These are phyloP conservation scores for Galagoides demidoff DNA, from an alignment of 2,797 vertebrate species.

Conservation along the genomic window DNA sequence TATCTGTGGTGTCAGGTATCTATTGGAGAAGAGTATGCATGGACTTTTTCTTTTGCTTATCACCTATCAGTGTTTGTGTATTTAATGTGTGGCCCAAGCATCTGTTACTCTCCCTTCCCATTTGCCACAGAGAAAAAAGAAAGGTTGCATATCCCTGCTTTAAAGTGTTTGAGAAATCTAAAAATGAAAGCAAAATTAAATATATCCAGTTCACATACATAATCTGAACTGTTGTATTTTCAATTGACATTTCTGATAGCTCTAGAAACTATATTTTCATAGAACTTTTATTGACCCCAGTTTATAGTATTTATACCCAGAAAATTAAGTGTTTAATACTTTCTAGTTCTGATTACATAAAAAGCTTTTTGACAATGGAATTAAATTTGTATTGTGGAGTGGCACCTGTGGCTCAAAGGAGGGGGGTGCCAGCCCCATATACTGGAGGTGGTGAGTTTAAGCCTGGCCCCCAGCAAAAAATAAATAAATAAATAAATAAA, in stretches of 20 bases:
- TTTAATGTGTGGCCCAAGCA: too few relatives aligned
- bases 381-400: background rate
- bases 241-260: background rate
- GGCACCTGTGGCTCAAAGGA: too few relatives aligned
- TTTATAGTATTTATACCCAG: background rate
- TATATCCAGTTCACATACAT: background rate
- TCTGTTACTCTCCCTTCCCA: too few relatives aligned
- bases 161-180: constrained; percentile 33
- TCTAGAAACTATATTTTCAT: background rate
- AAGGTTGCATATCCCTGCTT: background rate
- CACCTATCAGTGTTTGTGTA: too few relatives aligned
- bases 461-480: too few relatives aligned
- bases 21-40: too few relatives aligned
- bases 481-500: background rate
- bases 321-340: constrained; percentile 45
- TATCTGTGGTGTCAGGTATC: too few relatives aligned
- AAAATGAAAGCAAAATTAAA: constrained; percentile 69
- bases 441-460: too few relatives aligned
- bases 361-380: background rate
- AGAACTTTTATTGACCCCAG: background rate
- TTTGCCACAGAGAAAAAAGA: too few relatives aligned
- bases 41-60: too few relatives aligned
- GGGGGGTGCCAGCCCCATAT: too few relatives aligned
- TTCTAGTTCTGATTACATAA: constrained; percentile 50
- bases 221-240: constrained; percentile 27